Evolutionary conservation across 2,113 vertebrate genomes (phyloP).

Genomic region (Rhinogobius similis): DNA sequence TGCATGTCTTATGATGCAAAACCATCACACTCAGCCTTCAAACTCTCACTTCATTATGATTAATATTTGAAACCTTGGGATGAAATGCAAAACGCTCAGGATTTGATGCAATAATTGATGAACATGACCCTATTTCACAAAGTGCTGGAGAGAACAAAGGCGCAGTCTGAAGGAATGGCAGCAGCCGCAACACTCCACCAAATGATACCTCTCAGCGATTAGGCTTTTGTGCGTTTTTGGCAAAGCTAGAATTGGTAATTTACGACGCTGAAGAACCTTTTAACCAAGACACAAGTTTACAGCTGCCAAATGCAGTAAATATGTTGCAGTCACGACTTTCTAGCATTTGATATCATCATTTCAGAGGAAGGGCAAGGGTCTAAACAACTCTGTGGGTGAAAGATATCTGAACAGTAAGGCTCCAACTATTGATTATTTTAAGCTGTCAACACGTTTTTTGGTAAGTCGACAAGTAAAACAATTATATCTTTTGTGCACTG

Average conservation of each 20-base stretch:
- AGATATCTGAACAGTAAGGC: too few relatives aligned
- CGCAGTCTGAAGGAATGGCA: background rate
- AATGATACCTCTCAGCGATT: constrained; percentile 2
- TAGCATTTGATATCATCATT: background rate
- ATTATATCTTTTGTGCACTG: too few relatives aligned
- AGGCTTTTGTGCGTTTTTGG: background rate
- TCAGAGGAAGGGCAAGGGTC: too few relatives aligned
- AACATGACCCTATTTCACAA: background rate
- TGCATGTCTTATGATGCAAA: background rate
- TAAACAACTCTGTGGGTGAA: too few relatives aligned
- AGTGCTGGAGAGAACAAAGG: background rate
- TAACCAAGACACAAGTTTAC: background rate
- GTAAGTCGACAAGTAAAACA: too few relatives aligned
- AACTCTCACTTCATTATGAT: background rate
- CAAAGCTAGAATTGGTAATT: background rate
- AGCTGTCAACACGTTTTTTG: too few relatives aligned
- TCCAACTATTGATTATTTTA: too few relatives aligned
- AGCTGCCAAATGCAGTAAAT: background rate
- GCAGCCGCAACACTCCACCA: background rate
- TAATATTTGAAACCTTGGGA: background rate
- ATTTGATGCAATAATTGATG: background rate
- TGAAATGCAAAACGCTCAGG: background rate
- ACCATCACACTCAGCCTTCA: background rate
- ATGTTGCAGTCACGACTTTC: background rate
- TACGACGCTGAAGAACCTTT: background rate